These are phyloP conservation scores for Andinoacara biseriatus DNA, from an alignment of 2,113 vertebrate species.

Conservation along the genomic window DNA sequence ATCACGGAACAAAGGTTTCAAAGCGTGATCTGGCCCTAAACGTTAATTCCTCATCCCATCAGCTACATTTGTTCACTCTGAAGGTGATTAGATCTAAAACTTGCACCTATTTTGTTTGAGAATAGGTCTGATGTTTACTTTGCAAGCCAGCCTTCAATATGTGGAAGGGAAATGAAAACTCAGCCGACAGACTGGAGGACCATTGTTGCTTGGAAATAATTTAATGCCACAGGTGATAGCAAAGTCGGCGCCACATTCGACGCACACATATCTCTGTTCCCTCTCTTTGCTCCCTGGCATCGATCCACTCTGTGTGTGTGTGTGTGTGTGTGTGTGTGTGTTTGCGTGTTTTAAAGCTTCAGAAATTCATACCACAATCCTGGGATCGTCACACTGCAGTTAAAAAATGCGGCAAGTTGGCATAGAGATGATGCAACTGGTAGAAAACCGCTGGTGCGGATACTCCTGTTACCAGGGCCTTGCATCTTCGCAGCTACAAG, in stretches of 20 bases:
- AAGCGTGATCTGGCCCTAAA: background rate
- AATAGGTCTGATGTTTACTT: background rate
- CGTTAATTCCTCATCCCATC: background rate
- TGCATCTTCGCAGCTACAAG: slow-evolving; percentile 40
- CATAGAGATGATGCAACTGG: slow-evolving; percentile 82
- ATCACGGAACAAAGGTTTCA: background rate
- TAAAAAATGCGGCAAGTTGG: slow-evolving; percentile 82
- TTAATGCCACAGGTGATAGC: slow-evolving; percentile 42
- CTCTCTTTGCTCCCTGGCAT: slow-evolving; percentile 17
- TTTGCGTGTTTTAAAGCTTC: slow-evolving; percentile 37
- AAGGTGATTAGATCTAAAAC: background rate
- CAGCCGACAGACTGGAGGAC: background rate
- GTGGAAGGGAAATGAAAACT: slow-evolving; percentile 12
- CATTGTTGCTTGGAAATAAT: slow-evolving; percentile 2
- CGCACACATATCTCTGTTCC: slow-evolving; percentile 8
- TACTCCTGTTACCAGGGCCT: slow-evolving; percentile 63
- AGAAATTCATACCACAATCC: slow-evolving; percentile 62
- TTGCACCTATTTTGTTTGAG: background rate
- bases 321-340: background rate
- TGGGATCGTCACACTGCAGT: slow-evolving; percentile 77
- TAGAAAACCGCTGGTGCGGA: slow-evolving; percentile 73
- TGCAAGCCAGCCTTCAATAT: background rate
- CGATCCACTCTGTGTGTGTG: slow-evolving; percentile 1
- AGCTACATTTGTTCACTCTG: background rate
- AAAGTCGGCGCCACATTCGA: background rate